Base-by-base conservation (phyloP, 2,797 vertebrate genomes). In the Onychomys leucogaster region DNA sequence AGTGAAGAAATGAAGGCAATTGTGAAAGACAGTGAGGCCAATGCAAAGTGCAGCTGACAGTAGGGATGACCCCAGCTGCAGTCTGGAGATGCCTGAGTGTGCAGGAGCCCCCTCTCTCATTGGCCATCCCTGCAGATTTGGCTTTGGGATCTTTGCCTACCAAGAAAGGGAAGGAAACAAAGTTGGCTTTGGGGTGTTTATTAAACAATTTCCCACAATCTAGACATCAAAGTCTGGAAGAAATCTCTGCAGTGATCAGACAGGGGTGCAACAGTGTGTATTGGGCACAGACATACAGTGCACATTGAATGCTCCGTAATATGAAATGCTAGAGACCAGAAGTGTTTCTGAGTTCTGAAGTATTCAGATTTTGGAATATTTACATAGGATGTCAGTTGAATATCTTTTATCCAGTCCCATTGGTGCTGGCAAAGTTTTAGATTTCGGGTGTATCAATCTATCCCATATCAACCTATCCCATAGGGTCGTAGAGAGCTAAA, bases 51-150 rank as follows among this genome's bases (percentile, higher is more conserved):
- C 63, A 52, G 3, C 55, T 34, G 13, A 59, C 23, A 29, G 52
- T 10, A 2, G 21, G 11, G 5, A 13, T 52, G 32, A 2, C n/a
- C 11, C 13, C 61, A 13, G 23, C 7, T 5, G 1, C 43, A 11
- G 25, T 13, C 5, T 55, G 29, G 65, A n/a, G n/a, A 13, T 29
- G 13, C 19, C 1, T 19, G 14, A 11, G 3, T 1, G 0, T 16
- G 0, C 2, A 9, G 32, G 7, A n/a, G 23, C 0, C 32, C 3
- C 4, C 0, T 8, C 4, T 0, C 23, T 29, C 16, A 12, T 25
- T 2, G n/a, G 49, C 27, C 0, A 13, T 0, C 10, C 59, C 12
- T 61, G 2, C 17, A 41, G 14, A 4, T 57, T 41, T 19, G 43
- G 6, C 52, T 23, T 75, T 65, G 89, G 65, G 55, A 43, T 46